Evolutionary conservation across 2,113 vertebrate genomes (phyloP).

Genomic region (Pipra filicauda): DNA sequence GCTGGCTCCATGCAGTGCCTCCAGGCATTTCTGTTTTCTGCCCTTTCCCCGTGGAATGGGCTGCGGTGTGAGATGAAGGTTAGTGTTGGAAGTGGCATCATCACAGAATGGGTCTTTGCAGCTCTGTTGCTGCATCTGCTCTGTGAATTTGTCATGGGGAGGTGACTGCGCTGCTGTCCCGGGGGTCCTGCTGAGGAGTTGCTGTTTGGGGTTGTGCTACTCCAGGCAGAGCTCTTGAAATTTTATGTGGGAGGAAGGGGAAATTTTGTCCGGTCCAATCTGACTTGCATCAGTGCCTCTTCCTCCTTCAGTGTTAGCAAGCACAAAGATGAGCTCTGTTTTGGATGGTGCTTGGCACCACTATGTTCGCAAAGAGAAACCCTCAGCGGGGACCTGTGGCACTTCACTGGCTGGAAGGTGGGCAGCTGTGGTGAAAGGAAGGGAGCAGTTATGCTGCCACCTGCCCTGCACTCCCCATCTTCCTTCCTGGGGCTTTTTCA

Average conservation of each 20-base stretch:
- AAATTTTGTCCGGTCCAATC: background rate
- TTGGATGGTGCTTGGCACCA: background rate
- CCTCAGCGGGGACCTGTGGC: background rate
- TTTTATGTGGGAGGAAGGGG: background rate
- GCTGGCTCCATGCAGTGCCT: background rate
- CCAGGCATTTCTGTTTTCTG: background rate
- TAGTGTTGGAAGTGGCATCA: background rate
- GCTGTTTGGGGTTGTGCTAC: rapidly evolving
- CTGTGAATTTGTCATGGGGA: background rate
- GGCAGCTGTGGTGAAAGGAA: background rate
- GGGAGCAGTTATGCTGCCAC: rapidly evolving
- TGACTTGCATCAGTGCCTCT: background rate
- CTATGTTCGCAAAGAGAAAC: background rate
- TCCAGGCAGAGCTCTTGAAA: background rate
- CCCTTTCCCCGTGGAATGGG: background rate
- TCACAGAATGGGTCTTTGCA: rapidly evolving
- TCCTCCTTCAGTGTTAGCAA: background rate
- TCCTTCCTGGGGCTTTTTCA: background rate
- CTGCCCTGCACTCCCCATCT: rapidly evolving
- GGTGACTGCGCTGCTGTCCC: background rate
- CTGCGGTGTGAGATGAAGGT: background rate
- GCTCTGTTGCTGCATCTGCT: background rate
- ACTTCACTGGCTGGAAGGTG: background rate
- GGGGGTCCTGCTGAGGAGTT: background rate
- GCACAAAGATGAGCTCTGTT: background rate